Evolutionary conservation across 2,113 vertebrate species (phyloP).

Genomic region (Rhinoderma darwinii): DNA sequence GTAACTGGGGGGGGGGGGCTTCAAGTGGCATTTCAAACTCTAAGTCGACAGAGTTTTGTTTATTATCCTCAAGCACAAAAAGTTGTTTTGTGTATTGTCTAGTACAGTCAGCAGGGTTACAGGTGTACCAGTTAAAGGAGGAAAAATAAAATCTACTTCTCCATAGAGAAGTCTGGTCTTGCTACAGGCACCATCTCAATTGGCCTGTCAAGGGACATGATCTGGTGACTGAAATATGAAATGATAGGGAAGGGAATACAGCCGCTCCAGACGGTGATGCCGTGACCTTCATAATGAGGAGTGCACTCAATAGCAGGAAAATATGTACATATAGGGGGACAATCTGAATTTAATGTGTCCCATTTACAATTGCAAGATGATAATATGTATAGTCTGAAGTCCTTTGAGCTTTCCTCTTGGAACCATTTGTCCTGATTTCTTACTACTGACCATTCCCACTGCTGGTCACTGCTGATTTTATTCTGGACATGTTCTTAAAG

Average conservation of each 20-base stretch:
- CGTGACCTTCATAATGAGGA: not conserved
- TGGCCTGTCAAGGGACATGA: slow-evolving; percentile 9
- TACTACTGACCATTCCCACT: not conserved
- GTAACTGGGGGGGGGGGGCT: too few relatives aligned
- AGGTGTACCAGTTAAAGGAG: not conserved
- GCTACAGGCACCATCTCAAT: slow-evolving; percentile 31
- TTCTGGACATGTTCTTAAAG: not conserved
- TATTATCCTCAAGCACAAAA: not conserved
- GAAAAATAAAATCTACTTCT: not conserved
- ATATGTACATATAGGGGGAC: not conserved
- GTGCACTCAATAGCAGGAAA: not conserved
- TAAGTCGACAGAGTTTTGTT: too few relatives aligned
- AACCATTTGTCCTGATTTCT: not conserved
- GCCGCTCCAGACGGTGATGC: not conserved
- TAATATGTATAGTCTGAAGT: not conserved
- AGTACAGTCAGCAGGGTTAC: not conserved
- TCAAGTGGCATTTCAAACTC: too few relatives aligned
- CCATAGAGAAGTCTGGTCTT: not conserved
- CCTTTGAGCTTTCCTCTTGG: not conserved
- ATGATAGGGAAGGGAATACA: slow-evolving; percentile 5
- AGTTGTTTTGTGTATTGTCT: not conserved
- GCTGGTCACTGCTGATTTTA: not conserved
- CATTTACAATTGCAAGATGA: not conserved
- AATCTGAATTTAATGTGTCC: not conserved
- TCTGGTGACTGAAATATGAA: slow-evolving; percentile 22